Evolutionary conservation across 2,888 invertebrate species (phyloP), one percentile per base, ranked within the genome.

Genomic region (Amphiduros pacificus): DNA sequence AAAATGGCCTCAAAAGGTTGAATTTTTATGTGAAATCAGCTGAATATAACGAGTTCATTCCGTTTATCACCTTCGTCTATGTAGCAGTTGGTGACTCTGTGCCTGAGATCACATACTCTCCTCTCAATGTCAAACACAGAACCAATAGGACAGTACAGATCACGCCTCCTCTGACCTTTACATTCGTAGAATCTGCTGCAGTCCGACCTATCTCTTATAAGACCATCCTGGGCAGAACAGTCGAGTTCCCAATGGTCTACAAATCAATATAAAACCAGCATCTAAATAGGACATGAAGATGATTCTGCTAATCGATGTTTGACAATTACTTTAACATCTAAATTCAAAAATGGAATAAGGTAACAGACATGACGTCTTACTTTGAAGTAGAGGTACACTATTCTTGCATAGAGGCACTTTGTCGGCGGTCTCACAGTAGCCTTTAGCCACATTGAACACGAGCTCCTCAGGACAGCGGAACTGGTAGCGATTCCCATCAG

Each of bases 401-500:
- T 3, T 28, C 27, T 17, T n/a, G n/a, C 55, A 57, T 17, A n/a
- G 28, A n/a, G 57, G 57, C 26, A 57, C 57, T 22, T 20, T 29
- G 22, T 50, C 57, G 6, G 28, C 20, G 24, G 31, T 4, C 28
- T 61, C 61, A 56, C 61, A 61, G 29, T 56, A 51, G 20, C 61
- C 61, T 24, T 56, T 61, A 9, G 28, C 32, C 24, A 32, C 40
- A 27, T 56, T 55, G 20, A 61, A 61, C 6, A 61, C 61, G 17
- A 61, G 56, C 20, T 56, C 56, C 27, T 56, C 56, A 11, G 61
- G 55, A 36, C 61, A 61, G 24, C 61, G 55, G 41, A 61, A 56
- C 22, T 50, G 26, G 40, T 55, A 49, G n/a, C 50, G 50, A 1
- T 36, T 50, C 1, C 61, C 61, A 31, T 55, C 61, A 3, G 56